These are phyloP conservation scores for Nycticryphes semicollaris DNA, from an alignment of 2,113 vertebrate genomes.

Conservation along the genomic window DNA sequence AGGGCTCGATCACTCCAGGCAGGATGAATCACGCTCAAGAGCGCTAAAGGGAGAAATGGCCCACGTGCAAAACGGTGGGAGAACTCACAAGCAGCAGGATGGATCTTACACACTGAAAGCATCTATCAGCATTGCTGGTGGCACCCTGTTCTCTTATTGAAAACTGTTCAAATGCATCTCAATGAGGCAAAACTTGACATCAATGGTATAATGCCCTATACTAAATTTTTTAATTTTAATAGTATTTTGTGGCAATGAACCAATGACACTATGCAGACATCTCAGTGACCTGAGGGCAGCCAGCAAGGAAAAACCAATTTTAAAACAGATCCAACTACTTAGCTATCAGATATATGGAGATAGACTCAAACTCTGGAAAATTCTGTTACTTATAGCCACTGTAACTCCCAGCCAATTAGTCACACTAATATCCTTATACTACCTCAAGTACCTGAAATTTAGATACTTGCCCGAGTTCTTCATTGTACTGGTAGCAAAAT, in stretches of 20 bases:
- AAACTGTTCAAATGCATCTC: not conserved
- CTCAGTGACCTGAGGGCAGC: not conserved
- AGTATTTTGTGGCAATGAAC: not conserved
- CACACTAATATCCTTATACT: not conserved
- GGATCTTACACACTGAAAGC: rapidly evolving
- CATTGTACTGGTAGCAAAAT: not conserved
- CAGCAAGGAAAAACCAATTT: not conserved
- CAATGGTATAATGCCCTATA: not conserved
- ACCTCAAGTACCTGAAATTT: not conserved
- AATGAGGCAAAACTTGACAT: not conserved
- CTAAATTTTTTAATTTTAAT: not conserved
- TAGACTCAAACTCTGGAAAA: not conserved
- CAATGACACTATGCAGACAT: not conserved
- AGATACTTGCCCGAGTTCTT: not conserved
- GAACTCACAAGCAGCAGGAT: not conserved
- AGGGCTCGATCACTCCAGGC: not conserved
- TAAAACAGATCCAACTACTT: not conserved
- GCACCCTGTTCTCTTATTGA: not conserved
- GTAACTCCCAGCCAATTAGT: not conserved
- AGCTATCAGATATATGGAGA: not conserved
- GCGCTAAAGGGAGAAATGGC: not conserved
- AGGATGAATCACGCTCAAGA: not conserved
- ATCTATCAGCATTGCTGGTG: no score
- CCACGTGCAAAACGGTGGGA: rapidly evolving
- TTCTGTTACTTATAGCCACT: not conserved